Evolutionary conservation across 2,888 invertebrate genomes (phyloP).

Genomic region (Hypselothyrea guttata): DNA sequence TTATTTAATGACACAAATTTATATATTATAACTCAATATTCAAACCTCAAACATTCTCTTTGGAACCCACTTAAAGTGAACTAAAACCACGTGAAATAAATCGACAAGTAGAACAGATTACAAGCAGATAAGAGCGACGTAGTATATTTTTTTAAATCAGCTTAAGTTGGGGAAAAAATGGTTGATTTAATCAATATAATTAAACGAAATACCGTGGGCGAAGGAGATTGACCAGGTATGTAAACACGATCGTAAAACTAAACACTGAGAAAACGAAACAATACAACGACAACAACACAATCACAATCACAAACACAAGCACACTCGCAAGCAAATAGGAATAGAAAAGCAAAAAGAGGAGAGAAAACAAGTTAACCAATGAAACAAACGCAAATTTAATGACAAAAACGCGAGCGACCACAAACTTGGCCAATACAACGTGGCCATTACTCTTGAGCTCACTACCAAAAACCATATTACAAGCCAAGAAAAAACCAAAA

Average conservation of each 20-base stretch:
- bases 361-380: constrained; percentile 73
- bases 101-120: constrained; percentile 1
- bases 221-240: constrained; percentile 56
- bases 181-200: constrained; percentile 43
- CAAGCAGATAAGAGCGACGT: background rate
- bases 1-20: no score
- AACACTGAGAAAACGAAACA: constrained; percentile 60
- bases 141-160: background rate
- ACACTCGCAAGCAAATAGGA: constrained; percentile 40
- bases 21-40: no score
- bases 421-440: constrained; percentile 73
- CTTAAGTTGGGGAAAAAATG: constrained; percentile 12
- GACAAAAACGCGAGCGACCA: constrained; percentile 66
- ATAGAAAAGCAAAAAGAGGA: constrained; percentile 43
- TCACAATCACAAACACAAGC: constrained; percentile 19
- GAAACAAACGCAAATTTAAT: constrained; percentile 78
- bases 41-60: no score
- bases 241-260: constrained; percentile 72
- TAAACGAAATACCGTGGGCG: constrained; percentile 59
- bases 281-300: constrained; percentile 28
- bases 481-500: constrained; percentile 20
- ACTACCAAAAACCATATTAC: constrained; percentile 43
- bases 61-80: no score
- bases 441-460: constrained; percentile 48
- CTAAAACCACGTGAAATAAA: background rate